Evolutionary conservation across 2,888 invertebrate genomes (phyloP).

Genomic region (Drosophila kanekoi): DNA sequence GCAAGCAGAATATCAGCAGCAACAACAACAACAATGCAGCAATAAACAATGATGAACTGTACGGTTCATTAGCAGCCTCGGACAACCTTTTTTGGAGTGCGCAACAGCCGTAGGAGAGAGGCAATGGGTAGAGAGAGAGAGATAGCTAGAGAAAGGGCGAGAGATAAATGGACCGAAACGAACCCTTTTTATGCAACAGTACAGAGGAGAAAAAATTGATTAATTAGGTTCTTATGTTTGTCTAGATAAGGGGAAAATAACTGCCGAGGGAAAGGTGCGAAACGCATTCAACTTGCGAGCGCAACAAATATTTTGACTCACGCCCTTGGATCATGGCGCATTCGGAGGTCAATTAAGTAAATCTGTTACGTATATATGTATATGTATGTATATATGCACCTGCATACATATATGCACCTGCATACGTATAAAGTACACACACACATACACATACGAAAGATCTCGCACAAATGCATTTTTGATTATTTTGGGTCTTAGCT

Average conservation of each 20-base stretch:
- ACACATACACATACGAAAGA: too few relatives aligned
- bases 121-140: background rate
- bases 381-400: too few relatives aligned
- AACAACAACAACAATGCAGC: constrained; percentile 20
- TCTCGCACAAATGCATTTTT: too few relatives aligned
- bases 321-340: constrained; percentile 26
- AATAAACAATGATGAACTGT: constrained; percentile 70
- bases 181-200: constrained; percentile 55
- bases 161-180: constrained; percentile 16
- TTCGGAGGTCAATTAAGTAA: background rate
- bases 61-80: constrained; percentile 75
- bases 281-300: constrained; percentile 27
- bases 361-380: background rate
- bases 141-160: background rate
- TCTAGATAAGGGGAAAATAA: constrained; percentile 6
- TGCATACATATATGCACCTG: too few relatives aligned
- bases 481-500: too few relatives aligned
- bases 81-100: constrained; percentile 79
- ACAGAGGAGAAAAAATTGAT: constrained; percentile 62
- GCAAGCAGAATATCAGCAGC: constrained; percentile 21
- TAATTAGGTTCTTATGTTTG: constrained; percentile 47
- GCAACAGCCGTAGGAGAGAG: constrained; percentile 22
- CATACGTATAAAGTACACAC: too few relatives aligned
- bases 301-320: constrained; percentile 71
- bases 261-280: background rate